Evolutionary conservation across 2,888 invertebrate species (phyloP).

Genomic region (Carpatolechia fugitivella): DNA sequence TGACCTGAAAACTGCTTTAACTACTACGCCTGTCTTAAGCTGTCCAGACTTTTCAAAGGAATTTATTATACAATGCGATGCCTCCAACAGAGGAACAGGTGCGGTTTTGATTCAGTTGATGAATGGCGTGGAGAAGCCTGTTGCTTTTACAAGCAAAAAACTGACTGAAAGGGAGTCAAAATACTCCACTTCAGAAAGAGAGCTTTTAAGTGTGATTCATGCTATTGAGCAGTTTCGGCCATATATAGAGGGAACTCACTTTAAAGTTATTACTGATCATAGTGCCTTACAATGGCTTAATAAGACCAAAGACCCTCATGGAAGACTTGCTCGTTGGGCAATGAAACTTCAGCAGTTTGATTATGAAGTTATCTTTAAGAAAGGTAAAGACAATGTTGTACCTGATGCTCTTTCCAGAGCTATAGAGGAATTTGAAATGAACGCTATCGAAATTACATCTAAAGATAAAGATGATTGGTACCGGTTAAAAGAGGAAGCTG

Average conservation of each 20-base stretch:
- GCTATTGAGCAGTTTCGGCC: slow-evolving; percentile 21
- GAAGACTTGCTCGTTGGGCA: slow-evolving; percentile 21
- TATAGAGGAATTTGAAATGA: neutral
- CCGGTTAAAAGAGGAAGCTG: neutral
- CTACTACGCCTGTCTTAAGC: slow-evolving; percentile 19
- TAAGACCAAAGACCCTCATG: slow-evolving; percentile 22
- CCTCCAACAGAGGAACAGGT: slow-evolving; percentile 20
- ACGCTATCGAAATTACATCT: neutral
- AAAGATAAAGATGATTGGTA: slow-evolving; percentile 12
- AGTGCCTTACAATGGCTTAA: slow-evolving; percentile 17
- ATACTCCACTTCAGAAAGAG: slow-evolving; percentile 19
- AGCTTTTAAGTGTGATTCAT: slow-evolving; percentile 17
- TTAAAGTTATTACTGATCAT: slow-evolving; percentile 9
- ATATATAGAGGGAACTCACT: slow-evolving; percentile 20
- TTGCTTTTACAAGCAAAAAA: slow-evolving; percentile 18
- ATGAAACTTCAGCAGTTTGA: slow-evolving; percentile 21
- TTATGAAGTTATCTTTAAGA: slow-evolving; percentile 17
- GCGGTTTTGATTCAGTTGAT: slow-evolving; percentile 17
- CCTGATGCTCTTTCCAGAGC: slow-evolving; percentile 14
- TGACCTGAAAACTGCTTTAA: slow-evolving; percentile 18
- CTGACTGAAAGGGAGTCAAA: slow-evolving; percentile 13
- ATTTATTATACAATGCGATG: slow-evolving; percentile 22
- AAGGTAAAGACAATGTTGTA: slow-evolving; percentile 18
- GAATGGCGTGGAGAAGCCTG: slow-evolving; percentile 16
- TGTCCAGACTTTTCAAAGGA: slow-evolving; percentile 20